Evolutionary conservation across 2,888 invertebrate genomes (phyloP).

Genomic region (Notodromas monacha): DNA sequence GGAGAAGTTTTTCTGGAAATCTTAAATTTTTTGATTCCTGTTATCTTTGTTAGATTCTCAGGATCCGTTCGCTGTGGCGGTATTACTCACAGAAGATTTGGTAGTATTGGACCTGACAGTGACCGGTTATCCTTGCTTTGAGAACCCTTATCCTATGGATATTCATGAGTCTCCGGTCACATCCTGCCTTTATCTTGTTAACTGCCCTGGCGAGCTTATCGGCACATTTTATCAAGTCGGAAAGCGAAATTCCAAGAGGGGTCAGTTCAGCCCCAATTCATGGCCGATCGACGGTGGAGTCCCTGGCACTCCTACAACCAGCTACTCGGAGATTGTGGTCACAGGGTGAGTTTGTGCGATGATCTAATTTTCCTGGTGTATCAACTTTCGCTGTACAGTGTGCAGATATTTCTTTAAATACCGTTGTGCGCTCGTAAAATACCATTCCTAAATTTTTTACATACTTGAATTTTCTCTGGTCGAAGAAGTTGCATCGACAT

Average conservation of each 20-base stretch:
- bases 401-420: conserved; percentile 8
- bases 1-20: too few relatives aligned
- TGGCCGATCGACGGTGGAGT: conserved; percentile 93
- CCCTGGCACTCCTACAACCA: conserved; percentile 77
- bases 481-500: too few relatives aligned
- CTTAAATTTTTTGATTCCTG: too few relatives aligned
- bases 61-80: conserved; percentile 90
- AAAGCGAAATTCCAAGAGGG: conserved; percentile 29
- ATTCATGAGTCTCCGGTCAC: conserved; percentile 95
- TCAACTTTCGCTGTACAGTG: too few relatives aligned
- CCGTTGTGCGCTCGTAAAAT: neutral
- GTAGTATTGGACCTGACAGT: conserved; percentile 86
- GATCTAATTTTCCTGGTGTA: too few relatives aligned
- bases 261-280: conserved; percentile 57
- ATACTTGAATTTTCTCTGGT: conserved; percentile 4
- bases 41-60: conserved; percentile 41
- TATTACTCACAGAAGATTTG: conserved; percentile 82
- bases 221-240: conserved; percentile 93
- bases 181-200: conserved; percentile 78
- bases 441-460: conserved; percentile 4
- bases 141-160: conserved; percentile 98
- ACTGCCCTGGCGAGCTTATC: conserved; percentile 88
- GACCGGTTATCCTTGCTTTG: conserved; percentile 86
- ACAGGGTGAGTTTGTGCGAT: conserved; percentile 55
- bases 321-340: conserved; percentile 87